These are phyloP conservation scores for Apantesis nais DNA, from an alignment of 2,888 invertebrate genomes.

Conservation along the genomic window DNA sequence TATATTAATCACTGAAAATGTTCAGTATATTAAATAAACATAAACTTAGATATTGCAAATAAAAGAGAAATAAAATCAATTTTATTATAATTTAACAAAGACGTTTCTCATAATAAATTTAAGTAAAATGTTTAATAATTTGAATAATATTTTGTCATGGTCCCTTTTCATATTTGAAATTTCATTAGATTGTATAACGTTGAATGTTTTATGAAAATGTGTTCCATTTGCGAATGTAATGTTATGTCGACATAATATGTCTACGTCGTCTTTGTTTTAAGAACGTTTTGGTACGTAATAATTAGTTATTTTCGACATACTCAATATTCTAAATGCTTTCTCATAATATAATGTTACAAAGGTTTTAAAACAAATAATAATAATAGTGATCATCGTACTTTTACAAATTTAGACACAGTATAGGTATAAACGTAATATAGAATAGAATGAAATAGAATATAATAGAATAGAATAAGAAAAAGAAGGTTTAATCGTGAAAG, in stretches of 20 bases:
- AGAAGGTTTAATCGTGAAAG: no score
- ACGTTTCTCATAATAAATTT: neutral
- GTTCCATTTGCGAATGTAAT: neutral
- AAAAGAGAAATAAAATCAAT: neutral
- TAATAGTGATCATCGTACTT: no score
- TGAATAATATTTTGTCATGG: neutral
- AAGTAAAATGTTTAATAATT: neutral
- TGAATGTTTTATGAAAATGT: constrained; percentile 6
- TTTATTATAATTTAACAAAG: neutral
- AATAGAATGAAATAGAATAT: no score
- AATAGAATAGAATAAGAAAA: no score
- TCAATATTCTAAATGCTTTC: neutral
- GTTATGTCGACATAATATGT: constrained; percentile 1
- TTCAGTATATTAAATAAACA: neutral
- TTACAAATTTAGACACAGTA: no score
- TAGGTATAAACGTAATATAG: no score
- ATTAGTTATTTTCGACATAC: neutral
- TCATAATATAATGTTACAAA: neutral
- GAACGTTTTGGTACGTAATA: neutral
- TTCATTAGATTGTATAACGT: neutral
- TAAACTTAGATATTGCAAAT: no score
- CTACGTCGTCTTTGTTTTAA: neutral
- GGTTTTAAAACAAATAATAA: no score
- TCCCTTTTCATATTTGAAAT: neutral
- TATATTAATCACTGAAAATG: neutral